Evolutionary conservation across 2,797 vertebrate species (phyloP).

Genomic region (Rousettus madagascariensis): DNA sequence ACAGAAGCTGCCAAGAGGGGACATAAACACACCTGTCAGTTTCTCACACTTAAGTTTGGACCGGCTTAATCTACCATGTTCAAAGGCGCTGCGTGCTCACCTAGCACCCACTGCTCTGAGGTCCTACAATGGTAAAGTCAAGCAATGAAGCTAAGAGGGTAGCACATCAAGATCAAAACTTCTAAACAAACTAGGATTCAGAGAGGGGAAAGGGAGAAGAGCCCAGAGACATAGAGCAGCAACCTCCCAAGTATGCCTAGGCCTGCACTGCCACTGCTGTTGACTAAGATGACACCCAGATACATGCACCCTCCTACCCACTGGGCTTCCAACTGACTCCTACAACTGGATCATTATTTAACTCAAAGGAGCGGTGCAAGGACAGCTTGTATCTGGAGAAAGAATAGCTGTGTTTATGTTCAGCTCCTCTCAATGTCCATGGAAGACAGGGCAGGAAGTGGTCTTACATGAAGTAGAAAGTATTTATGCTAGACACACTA

Average conservation of each 20-base stretch:
- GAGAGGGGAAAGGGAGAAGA: background rate
- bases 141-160: background rate
- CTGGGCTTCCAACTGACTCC: background rate
- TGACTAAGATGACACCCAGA: background rate
- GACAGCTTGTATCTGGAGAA: background rate
- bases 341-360: background rate
- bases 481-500: background rate
- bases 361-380: background rate
- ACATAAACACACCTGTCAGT: background rate
- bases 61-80: background rate
- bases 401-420: background rate
- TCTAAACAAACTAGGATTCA: background rate
- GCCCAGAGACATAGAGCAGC: background rate
- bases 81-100: background rate
- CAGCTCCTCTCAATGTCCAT: background rate
- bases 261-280: background rate
- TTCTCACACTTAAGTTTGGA: background rate
- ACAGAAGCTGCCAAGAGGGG: background rate
- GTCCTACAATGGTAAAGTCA: background rate
- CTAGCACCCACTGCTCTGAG: background rate
- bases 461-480: background rate
- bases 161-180: background rate
- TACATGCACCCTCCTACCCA: background rate
- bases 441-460: background rate
- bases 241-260: background rate